These are phyloP conservation scores for Cladorhizidae sp. DNA, from an alignment of 37 sponge, comb jelly and placozoan species.

Conservation along the genomic window DNA sequence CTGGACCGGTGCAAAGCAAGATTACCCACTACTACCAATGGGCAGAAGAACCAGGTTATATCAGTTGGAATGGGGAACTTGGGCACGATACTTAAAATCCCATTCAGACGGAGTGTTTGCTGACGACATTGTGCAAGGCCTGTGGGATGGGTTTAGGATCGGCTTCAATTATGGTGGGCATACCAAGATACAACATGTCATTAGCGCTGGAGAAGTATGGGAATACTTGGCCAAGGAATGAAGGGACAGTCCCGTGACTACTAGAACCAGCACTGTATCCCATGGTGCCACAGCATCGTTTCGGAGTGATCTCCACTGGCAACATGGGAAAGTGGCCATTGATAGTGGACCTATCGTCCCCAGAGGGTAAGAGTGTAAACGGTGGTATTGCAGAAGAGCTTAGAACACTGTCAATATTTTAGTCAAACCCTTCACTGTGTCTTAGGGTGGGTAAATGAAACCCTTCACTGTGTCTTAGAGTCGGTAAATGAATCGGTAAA, in stretches of 20 bases:
- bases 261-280: background rate
- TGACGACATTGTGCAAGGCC: constrained; percentile 8
- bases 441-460: no score
- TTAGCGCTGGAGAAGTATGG: background rate
- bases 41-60: background rate
- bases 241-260: background rate
- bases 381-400: constrained; percentile 13
- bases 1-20: background rate
- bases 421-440: no score
- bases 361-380: constrained; percentile 26
- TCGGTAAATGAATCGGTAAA: no score
- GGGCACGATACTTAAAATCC: no score
- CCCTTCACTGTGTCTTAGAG: no score
- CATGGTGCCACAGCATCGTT: no score
- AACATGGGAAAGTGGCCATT: constrained; percentile 17
- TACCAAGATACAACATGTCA: background rate
- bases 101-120: background rate
- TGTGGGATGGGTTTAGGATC: no score
- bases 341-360: constrained; percentile 15
- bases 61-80: background rate
- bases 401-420: constrained; percentile 9
- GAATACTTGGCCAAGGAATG: background rate
- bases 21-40: no score
- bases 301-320: background rate
- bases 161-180: background rate